A percentile compares a stretch with the other conserved stretches of the same genome.
These are phyloP conservation scores for Tetropium fuscum DNA, from an alignment of 2,888 invertebrate species.

Conservation along the genomic window DNA sequence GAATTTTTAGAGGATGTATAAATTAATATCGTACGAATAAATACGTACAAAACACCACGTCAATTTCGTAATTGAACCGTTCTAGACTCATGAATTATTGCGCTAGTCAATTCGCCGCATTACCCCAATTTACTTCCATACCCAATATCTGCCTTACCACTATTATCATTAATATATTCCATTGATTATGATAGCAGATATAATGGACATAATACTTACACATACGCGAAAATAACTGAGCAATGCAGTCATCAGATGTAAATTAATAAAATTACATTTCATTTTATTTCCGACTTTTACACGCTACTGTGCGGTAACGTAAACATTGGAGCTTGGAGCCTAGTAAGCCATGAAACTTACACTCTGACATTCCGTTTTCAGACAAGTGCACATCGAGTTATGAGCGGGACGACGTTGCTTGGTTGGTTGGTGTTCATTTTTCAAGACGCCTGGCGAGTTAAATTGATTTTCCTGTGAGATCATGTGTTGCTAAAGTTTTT, in stretches of 20 bases:
- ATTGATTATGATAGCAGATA: conserved; percentile 18
- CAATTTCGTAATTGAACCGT: too few species aligned
- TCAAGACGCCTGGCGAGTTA: too few species aligned
- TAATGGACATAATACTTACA: background rate
- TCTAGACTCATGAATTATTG: background rate
- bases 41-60: too few species aligned
- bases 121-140: conserved; percentile 5
- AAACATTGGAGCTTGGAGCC: conserved; percentile 28
- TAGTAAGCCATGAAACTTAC: conserved; percentile 23
- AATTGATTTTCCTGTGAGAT: too few species aligned
- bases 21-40: too few species aligned
- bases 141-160: background rate
- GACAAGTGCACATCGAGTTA: conserved; percentile 27
- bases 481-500: background rate
- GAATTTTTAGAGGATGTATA: too few species aligned
- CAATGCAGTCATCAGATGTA: conserved; percentile 41
- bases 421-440: background rate
- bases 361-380: conserved; percentile 24
- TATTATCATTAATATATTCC: conserved; percentile 25
- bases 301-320: conserved; percentile 31
- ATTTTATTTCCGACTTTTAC: conserved; percentile 47
- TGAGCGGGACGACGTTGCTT: conserved; percentile 3
- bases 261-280: conserved; percentile 47
- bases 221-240: conserved; percentile 34
- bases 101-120: conserved; percentile 7